These are phyloP conservation scores for Podotricha telesiphe DNA, from an alignment of 2,888 invertebrate genomes.

Conservation along the genomic window DNA sequence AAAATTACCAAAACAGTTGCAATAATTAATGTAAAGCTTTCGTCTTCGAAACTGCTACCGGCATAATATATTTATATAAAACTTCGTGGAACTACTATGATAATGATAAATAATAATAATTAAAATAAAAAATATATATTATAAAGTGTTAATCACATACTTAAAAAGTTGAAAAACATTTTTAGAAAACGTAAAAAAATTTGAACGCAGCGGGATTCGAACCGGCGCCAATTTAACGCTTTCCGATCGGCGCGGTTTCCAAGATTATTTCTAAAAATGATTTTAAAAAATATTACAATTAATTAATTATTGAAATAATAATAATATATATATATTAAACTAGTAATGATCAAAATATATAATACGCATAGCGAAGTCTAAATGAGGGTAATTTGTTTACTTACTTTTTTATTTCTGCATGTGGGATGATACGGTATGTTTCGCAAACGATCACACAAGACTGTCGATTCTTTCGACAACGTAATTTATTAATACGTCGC, in stretches of 20 bases:
- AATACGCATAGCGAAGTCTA: not conserved
- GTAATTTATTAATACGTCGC: conserved; percentile 77
- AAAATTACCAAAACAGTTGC: too few relatives aligned
- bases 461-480: conserved; percentile 70
- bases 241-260: too few relatives aligned
- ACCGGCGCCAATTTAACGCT: too few relatives aligned
- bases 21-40: too few relatives aligned
- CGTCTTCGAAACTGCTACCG: too few relatives aligned
- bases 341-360: not conserved
- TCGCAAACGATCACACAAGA: conserved; percentile 76
- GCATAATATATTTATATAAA: too few relatives aligned
- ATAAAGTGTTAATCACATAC: too few relatives aligned
- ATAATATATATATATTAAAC: not conserved
- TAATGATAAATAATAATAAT: not conserved
- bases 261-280: too few relatives aligned
- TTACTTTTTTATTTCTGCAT: conserved; percentile 46
- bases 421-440: conserved; percentile 63
- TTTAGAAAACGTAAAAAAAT: too few relatives aligned
- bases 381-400: conserved; percentile 12
- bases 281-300: not conserved
- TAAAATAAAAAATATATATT: too few relatives aligned
- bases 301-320: not conserved
- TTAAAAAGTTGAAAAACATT: too few relatives aligned
- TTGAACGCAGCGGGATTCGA: too few relatives aligned
- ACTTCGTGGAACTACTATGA: not conserved